Percentiles rank a stretch among this genome's conserved stretches.
These are phyloP conservation scores for Axinella damicornis DNA, from an alignment of 37 sponge, comb jelly and placozoan genomes.

Conservation along the genomic window DNA sequence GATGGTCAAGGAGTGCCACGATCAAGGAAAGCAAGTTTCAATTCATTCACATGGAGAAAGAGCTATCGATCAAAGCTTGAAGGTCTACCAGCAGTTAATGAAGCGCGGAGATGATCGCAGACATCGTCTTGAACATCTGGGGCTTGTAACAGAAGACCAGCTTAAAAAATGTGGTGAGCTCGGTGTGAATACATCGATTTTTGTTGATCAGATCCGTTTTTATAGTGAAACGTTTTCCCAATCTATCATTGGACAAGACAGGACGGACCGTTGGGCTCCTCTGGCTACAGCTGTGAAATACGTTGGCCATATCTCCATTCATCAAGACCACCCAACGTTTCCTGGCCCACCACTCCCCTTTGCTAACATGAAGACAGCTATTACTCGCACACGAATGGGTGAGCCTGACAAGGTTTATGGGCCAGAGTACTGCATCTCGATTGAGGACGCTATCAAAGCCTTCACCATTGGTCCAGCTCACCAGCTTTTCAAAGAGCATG, in stretches of 20 bases:
- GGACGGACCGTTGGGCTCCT: conserved; percentile 41
- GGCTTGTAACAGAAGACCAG: conserved; percentile 55
- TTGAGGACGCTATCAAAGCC: conserved; percentile 69
- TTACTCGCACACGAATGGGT: conserved; percentile 32
- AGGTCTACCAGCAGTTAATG: conserved; percentile 19
- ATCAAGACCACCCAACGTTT: conserved; percentile 54
- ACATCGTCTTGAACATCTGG: conserved; percentile 69
- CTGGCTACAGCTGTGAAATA: conserved; percentile 25
- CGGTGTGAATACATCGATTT: conserved; percentile 52
- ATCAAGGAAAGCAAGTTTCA: conserved; percentile 22
- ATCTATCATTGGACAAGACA: conserved; percentile 38
- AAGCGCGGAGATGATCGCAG: conserved; percentile 23
- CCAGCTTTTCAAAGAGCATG: conserved; percentile 60
- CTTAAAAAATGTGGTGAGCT: conserved; percentile 22
- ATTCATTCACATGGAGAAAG: conserved; percentile 76
- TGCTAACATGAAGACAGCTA: conserved; percentile 39
- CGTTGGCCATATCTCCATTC: conserved; percentile 29
- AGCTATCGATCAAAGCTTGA: conserved; percentile 54
- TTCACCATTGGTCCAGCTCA: conserved; percentile 71
- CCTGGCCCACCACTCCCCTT: conserved; percentile 46
- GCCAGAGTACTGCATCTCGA: conserved; percentile 15
- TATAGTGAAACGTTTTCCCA: conserved; percentile 55
- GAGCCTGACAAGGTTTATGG: conserved; percentile 4
- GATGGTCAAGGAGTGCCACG: conserved; percentile 35
- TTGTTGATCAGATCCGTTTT: conserved; percentile 49